Conservation (phyloP, 2,888 invertebrate genomes). For the Amphipoea lucens region DNA sequence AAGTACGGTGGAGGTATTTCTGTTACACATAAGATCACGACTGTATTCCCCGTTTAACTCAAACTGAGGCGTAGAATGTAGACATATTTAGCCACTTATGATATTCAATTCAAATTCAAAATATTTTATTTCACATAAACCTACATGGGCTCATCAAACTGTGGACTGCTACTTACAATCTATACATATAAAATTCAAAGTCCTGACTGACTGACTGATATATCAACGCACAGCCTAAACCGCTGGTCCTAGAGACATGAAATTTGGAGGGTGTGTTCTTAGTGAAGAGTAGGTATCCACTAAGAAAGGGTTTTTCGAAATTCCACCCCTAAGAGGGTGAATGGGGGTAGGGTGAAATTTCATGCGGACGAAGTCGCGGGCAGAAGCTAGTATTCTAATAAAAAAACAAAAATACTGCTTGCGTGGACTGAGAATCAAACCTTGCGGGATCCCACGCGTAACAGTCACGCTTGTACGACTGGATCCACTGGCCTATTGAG, state of each 20-base stretch:
- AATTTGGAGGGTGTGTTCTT: too few relatives aligned
- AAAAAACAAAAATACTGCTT: not conserved
- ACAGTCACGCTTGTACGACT: not conserved
- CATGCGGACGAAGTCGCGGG: too few relatives aligned
- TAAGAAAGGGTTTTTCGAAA: too few relatives aligned
- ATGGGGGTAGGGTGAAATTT: too few relatives aligned
- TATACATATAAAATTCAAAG: too few relatives aligned
- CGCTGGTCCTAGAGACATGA: too few relatives aligned
- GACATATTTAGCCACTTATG: not conserved
- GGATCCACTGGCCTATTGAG: not conserved
- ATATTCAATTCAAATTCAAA: not conserved
- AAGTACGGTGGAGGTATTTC: constrained; percentile 57
- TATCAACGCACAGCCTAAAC: too few relatives aligned
- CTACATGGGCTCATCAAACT: not conserved
- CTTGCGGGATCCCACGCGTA: not conserved
- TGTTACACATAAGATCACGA: constrained; percentile 7
- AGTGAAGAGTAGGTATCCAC: too few relatives aligned
- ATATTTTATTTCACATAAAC: not conserved
- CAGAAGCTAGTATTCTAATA: not conserved
- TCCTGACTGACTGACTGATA: too few relatives aligned
- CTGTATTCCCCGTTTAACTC: too few relatives aligned
- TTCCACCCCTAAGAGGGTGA: too few relatives aligned
- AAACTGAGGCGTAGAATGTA: not conserved
- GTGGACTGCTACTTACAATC: not conserved
- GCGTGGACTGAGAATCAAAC: not conserved